Percentiles rank a stretch among this genome's conserved stretches.
These are phyloP conservation scores for Mycetomoellerius zeteki DNA, from an alignment of 1,140 invertebrate species.

Conservation along the genomic window DNA sequence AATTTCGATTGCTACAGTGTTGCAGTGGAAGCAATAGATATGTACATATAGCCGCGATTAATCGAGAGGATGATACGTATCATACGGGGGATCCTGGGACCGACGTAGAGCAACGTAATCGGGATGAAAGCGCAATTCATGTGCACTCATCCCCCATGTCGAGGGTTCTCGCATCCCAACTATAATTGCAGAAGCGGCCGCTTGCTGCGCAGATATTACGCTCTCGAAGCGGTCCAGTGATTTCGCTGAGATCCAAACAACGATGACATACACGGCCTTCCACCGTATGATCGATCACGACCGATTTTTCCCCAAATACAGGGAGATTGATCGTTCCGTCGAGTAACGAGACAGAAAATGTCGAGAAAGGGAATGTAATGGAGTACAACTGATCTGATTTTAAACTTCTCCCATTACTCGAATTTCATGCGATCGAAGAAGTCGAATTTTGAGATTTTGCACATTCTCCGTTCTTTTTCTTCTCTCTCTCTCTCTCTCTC, in stretches of 20 bases:
- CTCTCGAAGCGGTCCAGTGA: slow-evolving; percentile 21
- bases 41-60: slow-evolving; percentile 1
- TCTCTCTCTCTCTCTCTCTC: not conserved
- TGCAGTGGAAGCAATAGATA: not conserved
- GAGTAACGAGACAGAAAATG: slow-evolving; percentile 40
- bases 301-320: slow-evolving; percentile 46
- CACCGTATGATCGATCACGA: slow-evolving; percentile 29
- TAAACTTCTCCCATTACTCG: slow-evolving; percentile 40
- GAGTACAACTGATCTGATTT: slow-evolving; percentile 49
- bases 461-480: not conserved
- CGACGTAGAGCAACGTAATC: slow-evolving; percentile 33
- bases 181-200: slow-evolving; percentile 39
- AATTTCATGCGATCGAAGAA: slow-evolving; percentile 12
- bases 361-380: slow-evolving; percentile 44
- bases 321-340: slow-evolving; percentile 43
- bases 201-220: slow-evolving; percentile 33
- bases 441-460: slow-evolving; percentile 23
- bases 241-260: slow-evolving; percentile 10
- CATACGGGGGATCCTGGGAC: not conserved
- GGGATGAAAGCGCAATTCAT: slow-evolving; percentile 38
- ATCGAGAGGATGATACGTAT: slow-evolving; percentile 29
- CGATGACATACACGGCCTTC: not conserved
- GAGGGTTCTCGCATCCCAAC: slow-evolving; percentile 23
- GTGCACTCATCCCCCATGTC: slow-evolving; percentile 31
- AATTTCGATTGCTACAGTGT: not conserved